A percentile compares a stretch with the other conserved stretches of the same genome.
These are phyloP conservation scores for Microctonus aethiopoides DNA, from an alignment of 2,888 invertebrate species.

Conservation along the genomic window DNA sequence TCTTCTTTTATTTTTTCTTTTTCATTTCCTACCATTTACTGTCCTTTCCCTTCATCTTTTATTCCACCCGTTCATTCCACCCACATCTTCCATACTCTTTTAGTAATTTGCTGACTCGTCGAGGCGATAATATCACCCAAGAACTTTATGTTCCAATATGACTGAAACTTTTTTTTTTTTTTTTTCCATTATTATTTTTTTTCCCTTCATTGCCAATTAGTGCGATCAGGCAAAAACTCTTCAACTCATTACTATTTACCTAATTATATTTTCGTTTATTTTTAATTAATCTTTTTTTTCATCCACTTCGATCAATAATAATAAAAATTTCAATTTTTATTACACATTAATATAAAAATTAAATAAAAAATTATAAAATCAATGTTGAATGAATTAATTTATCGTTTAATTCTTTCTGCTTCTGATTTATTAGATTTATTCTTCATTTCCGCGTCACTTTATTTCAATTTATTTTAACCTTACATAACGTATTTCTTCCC, in stretches of 20 bases:
- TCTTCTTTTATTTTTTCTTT: constrained; percentile 10
- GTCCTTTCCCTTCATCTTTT: constrained; percentile 15
- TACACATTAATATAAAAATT: too few species aligned
- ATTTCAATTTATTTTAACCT: background rate
- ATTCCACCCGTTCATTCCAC: background rate
- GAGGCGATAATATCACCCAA: background rate
- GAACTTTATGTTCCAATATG: background rate
- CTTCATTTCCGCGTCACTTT: background rate
- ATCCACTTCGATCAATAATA: background rate
- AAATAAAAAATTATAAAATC: too few species aligned
- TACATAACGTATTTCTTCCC: background rate
- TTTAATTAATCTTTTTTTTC: background rate
- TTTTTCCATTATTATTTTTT: background rate
- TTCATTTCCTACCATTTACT: constrained; percentile 2
- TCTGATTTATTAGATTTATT: background rate
- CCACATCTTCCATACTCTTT: constrained; percentile 5
- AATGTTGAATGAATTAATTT: too few species aligned
- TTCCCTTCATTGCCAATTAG: background rate
- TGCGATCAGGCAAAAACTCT: background rate
- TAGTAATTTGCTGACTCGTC: constrained; percentile 3
- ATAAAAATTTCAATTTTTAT: too few species aligned
- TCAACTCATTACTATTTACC: background rate
- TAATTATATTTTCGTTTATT: background rate
- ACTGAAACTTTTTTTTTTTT: background rate
- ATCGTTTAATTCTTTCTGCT: too few species aligned